Evolutionary conservation across 2,113 vertebrate species (phyloP).

Genomic region (Plestiodon gilberti): DNA sequence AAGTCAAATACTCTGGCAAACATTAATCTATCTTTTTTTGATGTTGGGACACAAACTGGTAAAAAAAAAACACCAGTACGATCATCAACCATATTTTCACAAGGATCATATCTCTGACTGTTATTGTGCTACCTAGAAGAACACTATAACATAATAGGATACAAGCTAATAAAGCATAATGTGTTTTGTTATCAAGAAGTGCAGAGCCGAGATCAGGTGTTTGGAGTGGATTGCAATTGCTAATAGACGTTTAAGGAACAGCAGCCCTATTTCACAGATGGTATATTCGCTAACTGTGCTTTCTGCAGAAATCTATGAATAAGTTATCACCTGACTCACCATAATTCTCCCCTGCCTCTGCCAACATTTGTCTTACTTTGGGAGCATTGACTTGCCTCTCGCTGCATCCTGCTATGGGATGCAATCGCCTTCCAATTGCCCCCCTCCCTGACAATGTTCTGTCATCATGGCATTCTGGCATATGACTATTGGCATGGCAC

Average conservation of each 20-base stretch:
- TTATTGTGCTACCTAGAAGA: constrained; percentile 48
- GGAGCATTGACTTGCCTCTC: constrained; percentile 52
- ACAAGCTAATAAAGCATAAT: constrained; percentile 64
- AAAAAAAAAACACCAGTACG: background rate
- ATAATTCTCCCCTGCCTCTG: constrained; percentile 54
- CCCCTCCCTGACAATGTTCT: background rate
- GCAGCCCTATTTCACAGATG: constrained; percentile 68
- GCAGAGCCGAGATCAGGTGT: constrained; percentile 58
- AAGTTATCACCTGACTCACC: constrained; percentile 67
- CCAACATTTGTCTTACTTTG: constrained; percentile 57
- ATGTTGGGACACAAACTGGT: background rate
- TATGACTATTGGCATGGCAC: background rate
- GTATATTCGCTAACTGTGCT: constrained; percentile 59
- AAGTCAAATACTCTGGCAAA: background rate
- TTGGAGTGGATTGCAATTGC: constrained; percentile 52
- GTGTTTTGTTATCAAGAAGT: constrained; percentile 52
- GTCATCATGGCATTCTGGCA: constrained; percentile 3
- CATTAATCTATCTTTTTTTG: background rate
- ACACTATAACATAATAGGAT: constrained; percentile 50
- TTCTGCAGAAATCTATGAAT: constrained; percentile 69
- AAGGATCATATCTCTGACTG: background rate
- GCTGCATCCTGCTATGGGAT: constrained; percentile 44
- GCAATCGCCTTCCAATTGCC: constrained; percentile 7
- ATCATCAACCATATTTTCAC: background rate
- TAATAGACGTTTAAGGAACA: constrained; percentile 66